These are phyloP conservation scores for Phacellophora camtschatica DNA, from an alignment of 30 jellyfish, hydroid and myxozoan species.

Conservation along the genomic window DNA sequence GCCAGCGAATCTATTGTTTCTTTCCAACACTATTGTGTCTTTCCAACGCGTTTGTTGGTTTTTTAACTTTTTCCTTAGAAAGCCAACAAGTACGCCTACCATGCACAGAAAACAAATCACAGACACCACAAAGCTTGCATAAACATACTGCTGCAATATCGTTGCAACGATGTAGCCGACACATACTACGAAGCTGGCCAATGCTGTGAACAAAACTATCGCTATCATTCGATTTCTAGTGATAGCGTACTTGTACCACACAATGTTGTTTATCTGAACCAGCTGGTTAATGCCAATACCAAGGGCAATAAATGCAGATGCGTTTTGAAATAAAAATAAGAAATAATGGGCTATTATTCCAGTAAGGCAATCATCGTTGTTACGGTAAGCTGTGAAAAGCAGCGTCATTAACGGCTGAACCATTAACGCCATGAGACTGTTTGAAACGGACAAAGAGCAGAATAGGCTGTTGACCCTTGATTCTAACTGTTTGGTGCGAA, in stretches of 20 bases:
- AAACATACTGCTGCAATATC: neutral
- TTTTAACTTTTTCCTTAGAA: neutral
- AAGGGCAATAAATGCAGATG: neutral
- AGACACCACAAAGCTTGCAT: neutral
- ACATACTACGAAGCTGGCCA: neutral
- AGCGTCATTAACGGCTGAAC: constrained; percentile 28
- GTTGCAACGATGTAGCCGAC: constrained; percentile 20
- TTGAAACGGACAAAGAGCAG: constrained; percentile 2
- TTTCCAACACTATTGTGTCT: neutral
- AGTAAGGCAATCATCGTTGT: neutral
- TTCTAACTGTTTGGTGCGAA: neutral
- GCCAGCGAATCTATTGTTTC: neutral
- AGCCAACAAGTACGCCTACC: neutral
- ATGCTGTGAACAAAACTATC: neutral
- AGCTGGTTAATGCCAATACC: constrained; percentile 29
- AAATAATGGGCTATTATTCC: constrained; percentile 16
- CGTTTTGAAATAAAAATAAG: neutral
- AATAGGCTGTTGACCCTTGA: neutral
- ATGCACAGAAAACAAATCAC: neutral
- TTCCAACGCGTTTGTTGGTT: neutral
- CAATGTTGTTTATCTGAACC: neutral
- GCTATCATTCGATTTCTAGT: constrained; percentile 5
- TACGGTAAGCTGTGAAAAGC: neutral
- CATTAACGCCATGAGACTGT: constrained; percentile 9
- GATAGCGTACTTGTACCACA: constrained; percentile 35